Evolutionary conservation across 2,113 vertebrate genomes (phyloP).

Genomic region (Platysternon megacephalum): DNA sequence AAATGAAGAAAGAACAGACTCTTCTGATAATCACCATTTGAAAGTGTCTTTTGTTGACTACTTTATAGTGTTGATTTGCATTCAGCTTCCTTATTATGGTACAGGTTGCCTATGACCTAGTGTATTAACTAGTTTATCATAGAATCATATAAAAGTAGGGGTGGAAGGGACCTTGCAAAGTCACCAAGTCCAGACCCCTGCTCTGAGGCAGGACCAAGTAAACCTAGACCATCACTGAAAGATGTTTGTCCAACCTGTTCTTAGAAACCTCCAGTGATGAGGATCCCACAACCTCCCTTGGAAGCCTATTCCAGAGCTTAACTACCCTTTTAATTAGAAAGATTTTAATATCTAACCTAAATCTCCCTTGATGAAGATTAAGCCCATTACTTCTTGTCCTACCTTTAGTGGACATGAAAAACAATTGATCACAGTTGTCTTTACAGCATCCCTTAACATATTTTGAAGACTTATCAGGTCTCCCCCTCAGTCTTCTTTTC

Average conservation of each 20-base stretch:
- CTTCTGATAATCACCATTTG: not conserved
- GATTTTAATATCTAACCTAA: not conserved
- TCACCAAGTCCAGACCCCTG: no score
- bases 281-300: no score
- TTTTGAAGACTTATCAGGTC: not conserved
- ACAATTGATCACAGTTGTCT: not conserved
- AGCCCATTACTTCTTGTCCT: not conserved
- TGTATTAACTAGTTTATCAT: not conserved
- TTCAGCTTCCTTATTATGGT: not conserved
- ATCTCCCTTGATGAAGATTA: not conserved
- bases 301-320: not conserved
- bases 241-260: no score
- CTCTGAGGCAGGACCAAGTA: no score
- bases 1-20: not conserved
- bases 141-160: not conserved
- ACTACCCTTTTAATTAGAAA: not conserved
- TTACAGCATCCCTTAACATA: not conserved
- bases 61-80: not conserved
- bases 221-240: no score
- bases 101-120: not conserved
- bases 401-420: not conserved
- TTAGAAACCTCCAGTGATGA: no score
- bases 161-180: no score
- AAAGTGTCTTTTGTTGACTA: not conserved
- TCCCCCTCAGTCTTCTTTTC: not conserved